These are phyloP conservation scores for Stenotaenia linearis DNA, from an alignment of 2,888 invertebrate genomes.

Conservation along the genomic window DNA sequence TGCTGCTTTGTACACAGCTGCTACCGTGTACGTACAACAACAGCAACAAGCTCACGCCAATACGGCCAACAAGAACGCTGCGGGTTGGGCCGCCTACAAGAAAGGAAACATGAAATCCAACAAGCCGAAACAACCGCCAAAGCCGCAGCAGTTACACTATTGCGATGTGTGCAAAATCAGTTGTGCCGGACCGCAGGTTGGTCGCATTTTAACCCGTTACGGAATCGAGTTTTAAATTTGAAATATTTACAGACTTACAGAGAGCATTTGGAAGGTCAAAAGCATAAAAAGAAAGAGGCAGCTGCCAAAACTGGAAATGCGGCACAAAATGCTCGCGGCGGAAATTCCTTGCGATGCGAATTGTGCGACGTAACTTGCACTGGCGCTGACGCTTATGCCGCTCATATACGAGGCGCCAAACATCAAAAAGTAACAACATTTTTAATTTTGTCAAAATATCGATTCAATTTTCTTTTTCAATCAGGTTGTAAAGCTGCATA, in stretches of 20 bases:
- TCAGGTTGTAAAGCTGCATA: conserved; percentile 89
- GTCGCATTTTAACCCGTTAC: too few relatives aligned
- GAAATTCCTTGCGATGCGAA: conserved; percentile 79
- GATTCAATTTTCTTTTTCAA: too few relatives aligned
- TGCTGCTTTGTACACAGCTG: conserved; percentile 91
- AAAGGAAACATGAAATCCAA: conserved; percentile 52
- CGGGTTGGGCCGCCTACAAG: conserved; percentile 39
- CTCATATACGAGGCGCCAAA: conserved; percentile 94
- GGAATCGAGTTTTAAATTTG: too few relatives aligned
- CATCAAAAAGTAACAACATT: too few relatives aligned
- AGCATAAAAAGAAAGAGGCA: conserved; percentile 97
- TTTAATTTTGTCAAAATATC: too few relatives aligned
- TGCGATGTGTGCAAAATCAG: conserved; percentile 99
- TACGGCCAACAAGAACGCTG: conserved; percentile 38
- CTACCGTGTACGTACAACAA: conserved; percentile 89
- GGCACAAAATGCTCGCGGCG: conserved; percentile 51
- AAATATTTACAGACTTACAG: conserved; percentile 82
- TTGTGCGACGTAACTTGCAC: conserved; percentile 98
- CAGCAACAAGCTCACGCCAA: conserved; percentile 47
- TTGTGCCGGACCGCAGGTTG: conserved; percentile 83
- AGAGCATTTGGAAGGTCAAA: conserved; percentile 96
- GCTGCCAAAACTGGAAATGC: conserved; percentile 64
- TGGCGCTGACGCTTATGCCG: conserved; percentile 96
- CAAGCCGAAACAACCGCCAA: conserved; percentile 73
- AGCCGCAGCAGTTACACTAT: conserved; percentile 90